Conservation (phyloP, 2,888 invertebrate genomes). For the Idaea straminata region DNA sequence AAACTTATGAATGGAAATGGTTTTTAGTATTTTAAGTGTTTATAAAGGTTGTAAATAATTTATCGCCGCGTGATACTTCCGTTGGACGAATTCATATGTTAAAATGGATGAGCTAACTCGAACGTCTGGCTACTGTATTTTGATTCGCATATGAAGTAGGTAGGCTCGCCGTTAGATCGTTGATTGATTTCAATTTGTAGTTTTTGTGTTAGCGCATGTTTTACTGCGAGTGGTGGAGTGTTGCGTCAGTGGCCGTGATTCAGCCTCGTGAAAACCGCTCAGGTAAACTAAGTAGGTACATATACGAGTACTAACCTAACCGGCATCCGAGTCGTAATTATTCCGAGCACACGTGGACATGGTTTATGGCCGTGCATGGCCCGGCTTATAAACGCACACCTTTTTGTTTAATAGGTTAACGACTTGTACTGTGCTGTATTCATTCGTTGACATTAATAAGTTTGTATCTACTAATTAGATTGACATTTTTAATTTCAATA, state of each 20-base stretch:
- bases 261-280: constrained; percentile 56
- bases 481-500: background rate
- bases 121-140: constrained; percentile 67
- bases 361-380: constrained; percentile 62
- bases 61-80: constrained; percentile 78
- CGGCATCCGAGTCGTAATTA: constrained; percentile 58
- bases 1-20: constrained; percentile 77
- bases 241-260: constrained; percentile 66
- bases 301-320: constrained; percentile 31
- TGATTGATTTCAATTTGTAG: constrained; percentile 11
- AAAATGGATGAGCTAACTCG: constrained; percentile 60
- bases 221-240: constrained; percentile 40
- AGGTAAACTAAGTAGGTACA: constrained; percentile 26
- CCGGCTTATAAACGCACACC: constrained; percentile 62
- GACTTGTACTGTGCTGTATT: constrained; percentile 51
- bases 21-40: constrained; percentile 78
- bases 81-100: constrained; percentile 69
- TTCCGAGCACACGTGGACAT: constrained; percentile 74
- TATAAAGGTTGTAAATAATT: constrained; percentile 76
- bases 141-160: constrained; percentile 45
- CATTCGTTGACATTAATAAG: constrained; percentile 50
- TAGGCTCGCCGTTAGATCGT: constrained; percentile 20
- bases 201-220: constrained; percentile 43
- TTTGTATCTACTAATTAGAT: background rate
- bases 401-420: constrained; percentile 72